A percentile compares a stretch with the other conserved stretches of the same genome.
phyloP scores from a whole-genome alignment of 1,140 invertebrate genomes.

The Cryptotermes secundus region DNA sequence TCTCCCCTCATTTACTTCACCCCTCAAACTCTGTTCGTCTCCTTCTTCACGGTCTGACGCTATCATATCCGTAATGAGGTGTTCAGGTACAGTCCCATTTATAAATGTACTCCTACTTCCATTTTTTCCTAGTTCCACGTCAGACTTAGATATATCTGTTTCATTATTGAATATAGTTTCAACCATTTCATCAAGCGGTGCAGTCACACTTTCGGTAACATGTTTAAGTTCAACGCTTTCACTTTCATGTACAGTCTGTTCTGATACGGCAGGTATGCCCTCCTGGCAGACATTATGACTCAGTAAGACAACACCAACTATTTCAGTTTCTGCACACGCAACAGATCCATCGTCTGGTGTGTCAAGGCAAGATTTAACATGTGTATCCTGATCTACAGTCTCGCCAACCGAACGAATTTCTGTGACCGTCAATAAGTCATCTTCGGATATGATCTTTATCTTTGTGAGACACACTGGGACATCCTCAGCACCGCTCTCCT shows the following conservation, averaged over 20 bases:
- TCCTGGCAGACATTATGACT: background rate
- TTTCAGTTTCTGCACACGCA: background rate
- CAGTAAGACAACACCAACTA: background rate
- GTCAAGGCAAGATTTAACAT: background rate
- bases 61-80: constrained; percentile 48
- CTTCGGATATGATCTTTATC: background rate
- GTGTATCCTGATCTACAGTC: background rate
- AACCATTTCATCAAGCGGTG: background rate
- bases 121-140: too few relatives aligned
- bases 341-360: background rate
- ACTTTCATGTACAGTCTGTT: background rate
- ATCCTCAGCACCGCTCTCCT: constrained; percentile 46
- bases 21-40: background rate
- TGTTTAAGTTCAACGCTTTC: background rate
- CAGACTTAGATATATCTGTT: background rate
- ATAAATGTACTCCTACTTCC: background rate
- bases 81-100: constrained; percentile 52
- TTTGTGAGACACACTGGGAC: background rate
- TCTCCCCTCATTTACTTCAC: background rate
- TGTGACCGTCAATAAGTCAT: background rate
- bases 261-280: background rate
- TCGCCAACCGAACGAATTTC: background rate
- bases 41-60: constrained; percentile 46
- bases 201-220: too few relatives aligned
- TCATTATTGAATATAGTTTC: background rate